A percentile compares a stretch with the other conserved stretches of the same genome.
Conservation (phyloP, 2,888 invertebrate genomes). For the Leptothorax acervorum region DNA sequence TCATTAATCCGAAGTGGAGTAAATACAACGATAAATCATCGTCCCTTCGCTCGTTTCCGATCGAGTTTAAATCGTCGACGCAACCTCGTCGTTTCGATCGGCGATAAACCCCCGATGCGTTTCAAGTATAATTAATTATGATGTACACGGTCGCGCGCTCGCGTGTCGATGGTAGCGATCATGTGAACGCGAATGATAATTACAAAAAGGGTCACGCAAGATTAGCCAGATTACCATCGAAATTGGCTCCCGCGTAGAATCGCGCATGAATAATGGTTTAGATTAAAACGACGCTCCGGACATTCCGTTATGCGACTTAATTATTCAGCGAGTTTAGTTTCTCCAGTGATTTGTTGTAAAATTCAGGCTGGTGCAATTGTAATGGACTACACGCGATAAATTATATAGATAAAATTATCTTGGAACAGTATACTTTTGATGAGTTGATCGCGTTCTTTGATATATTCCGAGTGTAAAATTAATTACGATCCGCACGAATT, state of each 20-base stretch:
- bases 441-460: constrained; percentile 66
- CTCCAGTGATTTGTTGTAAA: background rate
- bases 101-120: constrained; percentile 36
- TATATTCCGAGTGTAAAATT: constrained; percentile 73
- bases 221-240: constrained; percentile 40
- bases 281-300: constrained; percentile 3
- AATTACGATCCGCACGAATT: constrained; percentile 73
- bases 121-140: constrained; percentile 59
- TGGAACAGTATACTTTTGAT: background rate
- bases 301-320: constrained; percentile 8
- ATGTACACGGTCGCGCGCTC: constrained; percentile 7
- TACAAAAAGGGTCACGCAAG: constrained; percentile 46
- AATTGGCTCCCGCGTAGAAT: constrained; percentile 13
- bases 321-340: background rate
- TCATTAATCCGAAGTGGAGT: constrained; percentile 10
- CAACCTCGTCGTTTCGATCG: constrained; percentile 11
- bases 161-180: constrained; percentile 53
- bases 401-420: constrained; percentile 19
- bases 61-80: constrained; percentile 32
- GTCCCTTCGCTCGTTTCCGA: constrained; percentile 10
- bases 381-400: background rate
- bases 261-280: constrained; percentile 26
- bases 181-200: constrained; percentile 47
- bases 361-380: background rate
- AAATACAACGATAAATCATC: constrained; percentile 44